Evolutionary conservation across 2,888 invertebrate genomes (phyloP).

Genomic region (Pherbina coryleti): DNA sequence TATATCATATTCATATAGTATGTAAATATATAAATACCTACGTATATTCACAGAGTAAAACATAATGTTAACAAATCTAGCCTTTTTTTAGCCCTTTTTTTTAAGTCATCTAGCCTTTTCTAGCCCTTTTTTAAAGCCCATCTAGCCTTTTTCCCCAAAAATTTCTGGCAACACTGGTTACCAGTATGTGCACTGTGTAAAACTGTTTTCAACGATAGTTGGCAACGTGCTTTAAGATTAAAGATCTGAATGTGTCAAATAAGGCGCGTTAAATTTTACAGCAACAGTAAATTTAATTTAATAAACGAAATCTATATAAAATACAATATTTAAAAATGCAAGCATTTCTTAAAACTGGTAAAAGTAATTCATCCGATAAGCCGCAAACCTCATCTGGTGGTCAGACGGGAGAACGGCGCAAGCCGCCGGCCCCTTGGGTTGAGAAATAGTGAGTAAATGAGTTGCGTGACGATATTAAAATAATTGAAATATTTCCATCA

Average conservation of each 20-base stretch:
- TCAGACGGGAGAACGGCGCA: conserved; percentile 57
- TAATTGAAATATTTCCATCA: conserved; percentile 54
- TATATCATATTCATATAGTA: too few relatives aligned
- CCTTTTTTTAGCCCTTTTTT: too few relatives aligned
- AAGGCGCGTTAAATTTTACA: too few relatives aligned
- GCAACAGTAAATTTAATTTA: background rate
- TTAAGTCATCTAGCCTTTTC: too few relatives aligned
- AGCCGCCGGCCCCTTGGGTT: conserved; percentile 65
- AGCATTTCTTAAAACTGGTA: conserved; percentile 85
- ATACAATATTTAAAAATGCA: conserved; percentile 74
- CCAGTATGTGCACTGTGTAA: too few relatives aligned
- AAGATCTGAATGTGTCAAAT: too few relatives aligned
- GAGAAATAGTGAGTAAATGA: conserved; percentile 65
- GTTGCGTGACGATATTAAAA: background rate
- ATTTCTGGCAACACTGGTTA: too few relatives aligned
- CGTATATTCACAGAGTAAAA: too few relatives aligned
- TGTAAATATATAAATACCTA: too few relatives aligned
- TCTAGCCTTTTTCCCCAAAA: too few relatives aligned
- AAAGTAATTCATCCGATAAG: conserved; percentile 65
- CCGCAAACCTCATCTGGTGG: conserved; percentile 55
- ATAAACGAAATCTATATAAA: background rate
- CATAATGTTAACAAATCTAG: too few relatives aligned
- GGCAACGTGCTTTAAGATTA: background rate
- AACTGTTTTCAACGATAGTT: background rate
- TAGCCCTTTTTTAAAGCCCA: too few relatives aligned